These are phyloP conservation scores for Plagodis pulveraria DNA, from an alignment of 2,888 invertebrate species.

Conservation along the genomic window DNA sequence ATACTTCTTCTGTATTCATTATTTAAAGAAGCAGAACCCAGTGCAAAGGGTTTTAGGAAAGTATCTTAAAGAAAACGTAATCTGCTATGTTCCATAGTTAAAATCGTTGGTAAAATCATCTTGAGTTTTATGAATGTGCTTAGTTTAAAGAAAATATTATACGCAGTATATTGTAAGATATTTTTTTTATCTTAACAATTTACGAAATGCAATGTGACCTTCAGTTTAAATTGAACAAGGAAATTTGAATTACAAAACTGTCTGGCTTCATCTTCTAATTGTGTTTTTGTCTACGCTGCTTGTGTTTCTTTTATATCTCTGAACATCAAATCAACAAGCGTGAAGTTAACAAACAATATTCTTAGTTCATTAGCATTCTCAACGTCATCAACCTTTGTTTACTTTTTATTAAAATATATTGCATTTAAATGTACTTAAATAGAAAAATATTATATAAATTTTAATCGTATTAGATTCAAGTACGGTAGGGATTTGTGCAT, in stretches of 20 bases:
- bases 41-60: no score
- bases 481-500: no score
- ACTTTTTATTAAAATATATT: slow-evolving; percentile 1
- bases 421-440: no score
- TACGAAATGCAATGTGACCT: slow-evolving; percentile 2
- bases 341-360: slow-evolving; percentile 17
- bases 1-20: no score
- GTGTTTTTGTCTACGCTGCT: not conserved
- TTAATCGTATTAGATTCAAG: no score
- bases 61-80: not conserved
- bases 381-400: slow-evolving; percentile 17
- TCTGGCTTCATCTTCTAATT: slow-evolving; percentile 18
- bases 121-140: no score
- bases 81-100: not conserved
- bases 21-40: no score
- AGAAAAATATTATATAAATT: no score
- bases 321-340: slow-evolving; percentile 18
- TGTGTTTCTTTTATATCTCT: slow-evolving; percentile 1
- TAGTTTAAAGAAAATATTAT: no score
- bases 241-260: slow-evolving; percentile 23
- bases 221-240: slow-evolving; percentile 10
- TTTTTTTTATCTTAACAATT: no score
- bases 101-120: no score
- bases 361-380: slow-evolving; percentile 17
- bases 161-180: no score